Evolutionary conservation across 2,888 invertebrate species (phyloP).

Genomic region (Smittia aterrima): DNA sequence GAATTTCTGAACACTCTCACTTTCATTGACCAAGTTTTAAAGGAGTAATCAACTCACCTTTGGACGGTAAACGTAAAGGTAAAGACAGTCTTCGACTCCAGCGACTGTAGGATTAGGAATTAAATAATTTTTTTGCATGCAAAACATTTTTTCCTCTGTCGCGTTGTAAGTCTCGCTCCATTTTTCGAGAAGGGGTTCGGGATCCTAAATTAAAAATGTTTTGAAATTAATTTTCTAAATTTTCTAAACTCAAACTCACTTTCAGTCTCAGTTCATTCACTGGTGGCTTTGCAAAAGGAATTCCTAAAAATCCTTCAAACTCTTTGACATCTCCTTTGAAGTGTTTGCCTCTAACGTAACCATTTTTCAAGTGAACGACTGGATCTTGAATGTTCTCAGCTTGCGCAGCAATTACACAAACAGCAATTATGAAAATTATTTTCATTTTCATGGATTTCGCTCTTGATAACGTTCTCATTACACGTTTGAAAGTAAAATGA

Average conservation of each 20-base stretch:
- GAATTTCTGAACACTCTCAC: no score
- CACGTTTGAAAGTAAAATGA: conserved; percentile 4
- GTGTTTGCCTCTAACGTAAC: neutral
- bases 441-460: neutral
- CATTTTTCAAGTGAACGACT: neutral
- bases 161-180: conserved; percentile 49
- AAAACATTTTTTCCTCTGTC: conserved; percentile 49
- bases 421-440: neutral
- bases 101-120: conserved; percentile 45
- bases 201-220: conserved; percentile 46
- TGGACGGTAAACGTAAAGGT: conserved; percentile 56
- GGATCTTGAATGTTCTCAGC: neutral
- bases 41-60: conserved; percentile 45
- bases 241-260: conserved; percentile 46
- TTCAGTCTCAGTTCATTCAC: conserved; percentile 48
- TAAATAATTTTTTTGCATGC: conserved; percentile 55
- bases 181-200: conserved; percentile 44
- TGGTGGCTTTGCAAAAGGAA: conserved; percentile 52
- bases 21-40: no score
- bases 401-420: neutral
- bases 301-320: conserved; percentile 51
- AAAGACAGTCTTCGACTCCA: conserved; percentile 57
- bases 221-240: neutral
- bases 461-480: neutral
- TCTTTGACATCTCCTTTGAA: conserved; percentile 26